These are phyloP conservation scores for Trileptium ribeirensis DNA, from an alignment of 2,888 invertebrate species.

Conservation along the genomic window DNA sequence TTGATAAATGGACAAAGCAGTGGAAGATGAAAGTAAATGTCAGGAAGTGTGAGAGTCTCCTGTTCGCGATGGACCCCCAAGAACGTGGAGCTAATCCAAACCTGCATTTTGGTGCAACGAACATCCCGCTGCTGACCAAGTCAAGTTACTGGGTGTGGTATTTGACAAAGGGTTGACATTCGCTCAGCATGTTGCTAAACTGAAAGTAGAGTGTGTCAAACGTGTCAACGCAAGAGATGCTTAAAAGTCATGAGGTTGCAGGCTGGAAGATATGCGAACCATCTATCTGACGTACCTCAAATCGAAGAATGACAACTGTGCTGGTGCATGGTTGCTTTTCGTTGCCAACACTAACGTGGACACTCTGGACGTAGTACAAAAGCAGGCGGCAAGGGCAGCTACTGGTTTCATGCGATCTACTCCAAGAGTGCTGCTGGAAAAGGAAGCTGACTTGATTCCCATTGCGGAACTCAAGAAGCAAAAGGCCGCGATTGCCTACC, in stretches of 20 bases:
- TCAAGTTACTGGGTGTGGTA: too few relatives aligned
- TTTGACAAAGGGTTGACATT: too few relatives aligned
- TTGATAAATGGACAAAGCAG: neutral
- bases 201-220: neutral
- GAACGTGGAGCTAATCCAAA: neutral
- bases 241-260: neutral
- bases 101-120: neutral
- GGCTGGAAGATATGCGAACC: neutral
- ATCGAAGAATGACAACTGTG: neutral
- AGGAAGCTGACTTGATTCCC: too few relatives aligned
- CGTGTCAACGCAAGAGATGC: neutral
- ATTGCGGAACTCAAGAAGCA: too few relatives aligned
- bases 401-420: neutral
- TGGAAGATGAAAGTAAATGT: slow-evolving; percentile 9
- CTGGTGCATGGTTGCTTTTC: neutral
- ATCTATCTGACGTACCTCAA: neutral
- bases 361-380: neutral
- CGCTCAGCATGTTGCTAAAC: too few relatives aligned
- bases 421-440: too few relatives aligned
- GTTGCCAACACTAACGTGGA: neutral
- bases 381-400: neutral
- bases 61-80: neutral
- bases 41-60: neutral
- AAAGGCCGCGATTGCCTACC: too few relatives aligned
- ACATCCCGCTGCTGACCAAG: neutral